Percentiles rank a stretch among this genome's conserved stretches.
Evolutionary conservation across 2,113 vertebrate genomes (phyloP).

Genomic region (Burhinus bistriatus): DNA sequence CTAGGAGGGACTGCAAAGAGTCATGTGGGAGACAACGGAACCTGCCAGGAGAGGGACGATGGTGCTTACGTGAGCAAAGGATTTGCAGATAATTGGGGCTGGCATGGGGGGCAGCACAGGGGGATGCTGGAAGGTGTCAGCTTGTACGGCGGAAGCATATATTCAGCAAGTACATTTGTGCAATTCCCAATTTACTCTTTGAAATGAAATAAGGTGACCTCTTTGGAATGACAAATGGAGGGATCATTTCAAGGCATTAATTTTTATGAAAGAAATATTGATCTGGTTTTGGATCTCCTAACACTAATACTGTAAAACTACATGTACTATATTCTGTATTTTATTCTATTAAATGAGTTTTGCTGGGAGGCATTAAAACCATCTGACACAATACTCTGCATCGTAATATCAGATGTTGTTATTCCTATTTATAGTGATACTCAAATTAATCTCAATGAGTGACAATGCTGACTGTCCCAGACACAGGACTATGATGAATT

Average conservation of each 20-base stretch:
- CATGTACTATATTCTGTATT: background rate
- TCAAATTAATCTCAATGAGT: conserved; percentile 39
- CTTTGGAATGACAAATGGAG: conserved; percentile 42
- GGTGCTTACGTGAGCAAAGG: background rate
- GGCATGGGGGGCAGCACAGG: background rate
- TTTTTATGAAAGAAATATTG: conserved; percentile 59
- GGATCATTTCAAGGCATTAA: conserved; percentile 40
- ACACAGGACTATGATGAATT: background rate
- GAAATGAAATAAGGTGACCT: conserved; percentile 39
- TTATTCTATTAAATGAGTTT: conserved; percentile 30
- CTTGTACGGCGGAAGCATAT: background rate
- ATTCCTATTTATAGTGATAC: conserved; percentile 45
- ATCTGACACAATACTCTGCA: background rate
- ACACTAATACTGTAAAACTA: conserved; percentile 1
- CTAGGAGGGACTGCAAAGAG: background rate
- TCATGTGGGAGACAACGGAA: background rate
- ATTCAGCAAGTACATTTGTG: background rate
- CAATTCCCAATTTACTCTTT: background rate
- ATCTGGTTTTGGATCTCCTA: conserved; percentile 40
- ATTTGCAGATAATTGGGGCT: background rate
- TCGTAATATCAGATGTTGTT: conserved; percentile 34
- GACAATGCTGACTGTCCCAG: conserved; percentile 32
- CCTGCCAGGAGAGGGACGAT: background rate
- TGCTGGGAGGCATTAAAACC: conserved; percentile 1
- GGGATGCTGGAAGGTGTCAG: background rate